Percentiles rank a stretch among this genome's conserved stretches.
Conservation (phyloP, 2,797 vertebrate species). For the Natrix natrix region DNA sequence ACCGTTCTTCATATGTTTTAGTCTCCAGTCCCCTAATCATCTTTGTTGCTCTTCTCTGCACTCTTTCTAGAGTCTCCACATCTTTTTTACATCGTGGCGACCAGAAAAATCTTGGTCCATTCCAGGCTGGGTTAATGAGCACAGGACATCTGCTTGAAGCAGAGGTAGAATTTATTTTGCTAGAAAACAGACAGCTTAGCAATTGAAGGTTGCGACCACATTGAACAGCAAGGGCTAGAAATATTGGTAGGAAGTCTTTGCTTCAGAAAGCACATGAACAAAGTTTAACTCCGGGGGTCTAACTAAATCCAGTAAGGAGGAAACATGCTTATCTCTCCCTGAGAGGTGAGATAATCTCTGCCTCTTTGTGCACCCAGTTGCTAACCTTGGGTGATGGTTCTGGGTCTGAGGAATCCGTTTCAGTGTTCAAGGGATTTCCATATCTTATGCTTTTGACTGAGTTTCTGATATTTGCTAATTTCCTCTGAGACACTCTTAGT, state of each 20-base stretch:
- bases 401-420: background rate
- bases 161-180: background rate
- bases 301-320: background rate
- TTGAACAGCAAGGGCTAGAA: background rate
- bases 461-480: background rate
- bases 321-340: background rate
- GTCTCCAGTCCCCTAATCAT: too few relatives aligned
- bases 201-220: background rate
- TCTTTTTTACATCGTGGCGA: too few relatives aligned
- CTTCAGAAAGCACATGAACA: background rate
- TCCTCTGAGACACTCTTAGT: background rate
- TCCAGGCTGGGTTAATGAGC: background rate
- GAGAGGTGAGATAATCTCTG: background rate
- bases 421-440: background rate
- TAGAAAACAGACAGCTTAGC: background rate
- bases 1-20: too few relatives aligned
- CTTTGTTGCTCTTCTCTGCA: too few relatives aligned
- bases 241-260: background rate
- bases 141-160: background rate
- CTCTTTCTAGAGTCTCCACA: too few relatives aligned
- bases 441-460: background rate
- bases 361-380: background rate
- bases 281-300: background rate
- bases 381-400: background rate
- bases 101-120: background rate